A percentile compares a stretch with the other conserved stretches of the same genome.
Evolutionary conservation across 2,888 invertebrate genomes (phyloP).

Genomic region (Polymixis lichenea): DNA sequence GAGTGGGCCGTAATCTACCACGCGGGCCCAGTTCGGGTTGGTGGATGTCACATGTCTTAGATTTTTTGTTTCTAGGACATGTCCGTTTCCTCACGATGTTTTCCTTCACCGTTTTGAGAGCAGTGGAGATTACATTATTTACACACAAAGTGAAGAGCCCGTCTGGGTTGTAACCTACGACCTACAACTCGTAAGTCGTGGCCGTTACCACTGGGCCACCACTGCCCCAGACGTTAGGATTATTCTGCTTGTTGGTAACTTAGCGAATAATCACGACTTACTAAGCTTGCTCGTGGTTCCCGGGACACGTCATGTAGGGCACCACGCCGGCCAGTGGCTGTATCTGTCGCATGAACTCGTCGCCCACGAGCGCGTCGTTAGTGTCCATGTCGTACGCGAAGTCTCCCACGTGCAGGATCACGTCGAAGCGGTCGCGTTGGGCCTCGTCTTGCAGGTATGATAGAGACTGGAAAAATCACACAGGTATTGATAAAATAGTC

Average conservation of each 20-base stretch:
- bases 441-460: slow-evolving; percentile 96
- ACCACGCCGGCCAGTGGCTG: slow-evolving; percentile 96
- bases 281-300: slow-evolving; percentile 97
- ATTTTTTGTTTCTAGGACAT: too few species aligned
- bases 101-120: too few species aligned
- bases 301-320: slow-evolving; percentile 98
- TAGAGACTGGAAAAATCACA: slow-evolving; percentile 90
- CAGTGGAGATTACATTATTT: too few species aligned
- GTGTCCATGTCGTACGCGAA: slow-evolving; percentile 98
- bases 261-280: slow-evolving; percentile 82
- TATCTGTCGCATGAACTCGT: slow-evolving; percentile 98
- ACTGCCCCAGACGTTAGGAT: neutral
- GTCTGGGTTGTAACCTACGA: too few species aligned
- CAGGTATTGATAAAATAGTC: too few species aligned
- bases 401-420: slow-evolving; percentile 97
- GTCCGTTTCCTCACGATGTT: too few species aligned
- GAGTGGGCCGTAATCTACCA: too few species aligned
- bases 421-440: slow-evolving; percentile 95
- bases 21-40: too few species aligned
- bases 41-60: too few species aligned
- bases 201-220: too few species aligned
- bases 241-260: neutral
- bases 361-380: slow-evolving; percentile 95
- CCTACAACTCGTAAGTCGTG: too few species aligned
- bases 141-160: too few species aligned